Conservation (phyloP, 2,888 invertebrate species). For the Odontomyia ornata region DNA sequence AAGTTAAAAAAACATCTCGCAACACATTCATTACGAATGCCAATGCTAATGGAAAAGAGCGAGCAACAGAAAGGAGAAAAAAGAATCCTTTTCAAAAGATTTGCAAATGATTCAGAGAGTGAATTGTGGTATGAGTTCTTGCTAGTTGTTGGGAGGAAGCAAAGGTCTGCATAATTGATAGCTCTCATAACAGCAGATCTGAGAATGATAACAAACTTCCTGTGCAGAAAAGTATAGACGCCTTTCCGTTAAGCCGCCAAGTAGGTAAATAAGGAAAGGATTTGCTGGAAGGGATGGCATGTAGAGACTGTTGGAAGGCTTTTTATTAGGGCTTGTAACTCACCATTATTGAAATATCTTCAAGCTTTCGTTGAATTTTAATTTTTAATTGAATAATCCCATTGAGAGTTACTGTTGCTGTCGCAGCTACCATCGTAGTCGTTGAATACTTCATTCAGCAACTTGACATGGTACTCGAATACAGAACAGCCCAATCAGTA, state of each 20-base stretch:
- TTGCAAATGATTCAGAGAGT: not conserved
- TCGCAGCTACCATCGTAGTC: not conserved
- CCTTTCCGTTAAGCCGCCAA: no score
- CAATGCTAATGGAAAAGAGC: not conserved
- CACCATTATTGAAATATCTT: not conserved
- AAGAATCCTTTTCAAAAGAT: not conserved
- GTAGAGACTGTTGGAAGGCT: not conserved
- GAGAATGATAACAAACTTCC: constrained; percentile 4
- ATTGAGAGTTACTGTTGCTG: not conserved
- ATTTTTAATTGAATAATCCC: constrained; percentile 13
- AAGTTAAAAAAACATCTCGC: no score
- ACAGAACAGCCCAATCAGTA: not conserved
- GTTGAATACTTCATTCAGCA: not conserved
- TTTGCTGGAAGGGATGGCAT: not conserved
- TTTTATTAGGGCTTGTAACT: not conserved
- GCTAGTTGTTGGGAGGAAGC: not conserved
- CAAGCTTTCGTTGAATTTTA: not conserved
- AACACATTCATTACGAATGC: not conserved
- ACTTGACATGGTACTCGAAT: not conserved
- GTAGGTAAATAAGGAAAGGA: no score
- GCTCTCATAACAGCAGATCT: not conserved
- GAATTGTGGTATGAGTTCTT: not conserved
- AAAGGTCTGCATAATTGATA: constrained; percentile 8
- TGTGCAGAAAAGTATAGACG: no score
- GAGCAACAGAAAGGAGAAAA: not conserved